Evolutionary conservation across 2,797 vertebrate genomes (phyloP).

Genomic region (Chelidonichthys spinosus): DNA sequence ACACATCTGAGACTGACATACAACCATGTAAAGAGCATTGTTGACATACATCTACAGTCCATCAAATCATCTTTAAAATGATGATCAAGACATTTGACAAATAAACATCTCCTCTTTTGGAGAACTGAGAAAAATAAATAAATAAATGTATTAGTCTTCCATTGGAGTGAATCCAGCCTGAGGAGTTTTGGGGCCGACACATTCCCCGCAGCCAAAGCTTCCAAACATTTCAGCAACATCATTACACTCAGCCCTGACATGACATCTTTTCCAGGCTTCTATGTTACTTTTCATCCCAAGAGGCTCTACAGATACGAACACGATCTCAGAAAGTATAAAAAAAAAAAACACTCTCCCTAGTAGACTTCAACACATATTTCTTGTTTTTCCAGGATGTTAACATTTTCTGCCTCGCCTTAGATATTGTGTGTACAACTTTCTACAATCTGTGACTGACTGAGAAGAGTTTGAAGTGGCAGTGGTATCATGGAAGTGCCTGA

Average conservation of each 20-base stretch:
- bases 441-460: neutral
- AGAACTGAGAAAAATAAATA: neutral
- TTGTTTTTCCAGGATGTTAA: slow-evolving; percentile 1
- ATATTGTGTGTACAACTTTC: neutral
- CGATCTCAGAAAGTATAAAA: neutral
- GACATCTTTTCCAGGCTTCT: neutral
- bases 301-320: neutral
- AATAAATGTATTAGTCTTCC: neutral
- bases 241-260: neutral
- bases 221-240: slow-evolving; percentile 7
- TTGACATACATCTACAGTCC: neutral
- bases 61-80: neutral
- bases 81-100: neutral
- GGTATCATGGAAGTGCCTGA: slow-evolving; percentile 4
- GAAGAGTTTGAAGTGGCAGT: neutral
- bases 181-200: neutral
- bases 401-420: neutral
- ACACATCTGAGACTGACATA: neutral
- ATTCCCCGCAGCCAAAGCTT: neutral
- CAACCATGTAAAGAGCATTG: neutral
- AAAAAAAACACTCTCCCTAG: neutral
- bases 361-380: neutral
- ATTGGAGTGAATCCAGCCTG: neutral
- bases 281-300: neutral
- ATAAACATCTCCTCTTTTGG: neutral